Percentiles rank a stretch among this genome's conserved stretches.
phyloP scores from a whole-genome alignment of 2,113 vertebrate genomes.

The Tachysurus fulvidraco region DNA sequence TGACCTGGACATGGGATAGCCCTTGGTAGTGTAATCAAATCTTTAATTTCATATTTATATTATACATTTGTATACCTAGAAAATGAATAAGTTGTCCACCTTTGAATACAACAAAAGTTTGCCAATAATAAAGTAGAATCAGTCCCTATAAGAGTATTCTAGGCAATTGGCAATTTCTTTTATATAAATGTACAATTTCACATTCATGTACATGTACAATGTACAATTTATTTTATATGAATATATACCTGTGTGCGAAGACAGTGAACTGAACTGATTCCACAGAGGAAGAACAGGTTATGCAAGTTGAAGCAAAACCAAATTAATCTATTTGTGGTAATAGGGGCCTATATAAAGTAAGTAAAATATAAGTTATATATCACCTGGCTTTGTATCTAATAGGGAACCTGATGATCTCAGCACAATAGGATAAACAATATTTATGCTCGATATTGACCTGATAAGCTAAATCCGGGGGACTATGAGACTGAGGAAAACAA shows the following conservation, averaged over 20 bases:
- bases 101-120: background rate
- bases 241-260: background rate
- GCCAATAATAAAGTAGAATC: background rate
- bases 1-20: background rate
- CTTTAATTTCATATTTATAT: background rate
- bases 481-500: conserved; percentile 22
- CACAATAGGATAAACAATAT: conserved; percentile 63
- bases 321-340: background rate
- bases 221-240: background rate
- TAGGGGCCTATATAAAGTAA: background rate
- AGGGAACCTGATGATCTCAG: conserved; percentile 40
- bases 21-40: background rate
- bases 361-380: background rate
- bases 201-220: background rate
- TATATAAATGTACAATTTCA: background rate
- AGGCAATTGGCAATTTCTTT: background rate
- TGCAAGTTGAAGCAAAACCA: conserved; percentile 41
- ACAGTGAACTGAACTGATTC: background rate
- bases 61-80: background rate
- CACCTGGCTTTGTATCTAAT: conserved; percentile 39
- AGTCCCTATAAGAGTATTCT: background rate
- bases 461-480: conserved; percentile 50
- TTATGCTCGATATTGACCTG: conserved; percentile 55
- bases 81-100: background rate
- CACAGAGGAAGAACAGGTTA: conserved; percentile 34